Base-by-base conservation (phyloP, 1,140 invertebrate species). In the Hesperophylax magnus region DNA sequence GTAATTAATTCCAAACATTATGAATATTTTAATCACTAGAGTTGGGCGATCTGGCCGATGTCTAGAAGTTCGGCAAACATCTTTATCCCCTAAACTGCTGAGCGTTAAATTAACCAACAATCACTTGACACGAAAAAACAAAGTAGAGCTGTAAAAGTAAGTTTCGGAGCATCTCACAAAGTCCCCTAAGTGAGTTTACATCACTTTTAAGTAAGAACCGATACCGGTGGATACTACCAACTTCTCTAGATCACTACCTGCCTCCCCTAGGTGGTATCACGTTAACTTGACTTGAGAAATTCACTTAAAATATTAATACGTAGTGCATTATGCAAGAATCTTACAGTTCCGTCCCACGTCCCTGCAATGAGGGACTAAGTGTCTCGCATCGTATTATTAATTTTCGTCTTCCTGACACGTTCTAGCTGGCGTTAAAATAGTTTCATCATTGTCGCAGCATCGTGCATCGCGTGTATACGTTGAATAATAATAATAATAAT, bases 281-380 rank as follows among this genome's bases (percentile, higher is more conserved):
- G 31, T 61, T 52, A 79, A 63, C 71, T 63, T 31, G 71, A 61
- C 72, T 60, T 67, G 34, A 22, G 63, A 77, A 69, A 81, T 81
- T 78, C 75, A 78, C 75, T 81, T 81, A 78, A 77, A 81, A 81
- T 81, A 77, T 81, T 81, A 81, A 81, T 81, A 72, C 77, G 22
- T 58, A 7, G 54, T 79, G 78, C 78, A 79, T 81, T 78, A 81
- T 81, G 80, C 75, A 81, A 72, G 74, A 47, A 65, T 77, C 56
- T 60, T 20, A 18, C 67, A 24, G 18, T 20, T n/a, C 22, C n/a
- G 17, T 71, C 53, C 27, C 11, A 9, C 27, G 52, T 74, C 52
- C 47, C 24, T 61, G 78, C 24, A 60, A 52, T 80, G 79, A 24
- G 9, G n/a, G 7, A 17, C 31, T 76, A 24, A 56, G 27, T n/a